Evolutionary conservation across 2,113 vertebrate genomes (phyloP), one percentile per base, ranked within the genome.

Genomic region (Conger conger): DNA sequence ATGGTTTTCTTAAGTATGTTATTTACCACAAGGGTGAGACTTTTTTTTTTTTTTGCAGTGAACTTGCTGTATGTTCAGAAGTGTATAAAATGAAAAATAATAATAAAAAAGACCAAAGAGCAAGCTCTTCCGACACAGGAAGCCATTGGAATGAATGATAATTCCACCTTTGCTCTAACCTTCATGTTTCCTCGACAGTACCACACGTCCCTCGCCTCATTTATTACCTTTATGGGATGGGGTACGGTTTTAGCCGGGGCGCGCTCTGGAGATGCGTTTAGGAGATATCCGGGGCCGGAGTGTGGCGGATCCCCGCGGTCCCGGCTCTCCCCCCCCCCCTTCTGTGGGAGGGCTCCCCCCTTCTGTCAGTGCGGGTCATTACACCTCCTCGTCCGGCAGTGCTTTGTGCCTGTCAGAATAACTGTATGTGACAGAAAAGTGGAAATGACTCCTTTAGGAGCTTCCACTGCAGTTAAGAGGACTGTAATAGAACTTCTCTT

Each of bases 191-290:
- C 23, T 33, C 27, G 2, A 11, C 79, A 16, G n/a, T 80, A 15
- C 42, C 20, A 23, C 36, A 36, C 20, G 15, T 82, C 54, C 60
- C 54, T 11, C 42, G 13, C 50, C 18, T 63, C 81, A 30, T 63
- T 63, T 63, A 60, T 82, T 63, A 82, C 81, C 15, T 57, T 37
- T 57, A 63, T 82, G 81, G 50, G 81, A 82, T 50, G n/a, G 54
- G 81, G 50, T 82, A 57, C 37, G 81, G 33, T 60, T 82, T 57
- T 82, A 37, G 53, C 13, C 5, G 50, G n/a, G 54, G 23, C 36
- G 35, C 33, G 11, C 54, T 30, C 54, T 54, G 81, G 54, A 60
- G 81, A 63, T 53, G 18, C 54, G 13, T 82, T 33, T 50, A 82
- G 54, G 54, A 82, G 50, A 53, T 20, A 54, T 82, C 17, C 81